Conservation (phyloP, 2,797 vertebrate species). For the Pogoniulus pusillus region DNA sequence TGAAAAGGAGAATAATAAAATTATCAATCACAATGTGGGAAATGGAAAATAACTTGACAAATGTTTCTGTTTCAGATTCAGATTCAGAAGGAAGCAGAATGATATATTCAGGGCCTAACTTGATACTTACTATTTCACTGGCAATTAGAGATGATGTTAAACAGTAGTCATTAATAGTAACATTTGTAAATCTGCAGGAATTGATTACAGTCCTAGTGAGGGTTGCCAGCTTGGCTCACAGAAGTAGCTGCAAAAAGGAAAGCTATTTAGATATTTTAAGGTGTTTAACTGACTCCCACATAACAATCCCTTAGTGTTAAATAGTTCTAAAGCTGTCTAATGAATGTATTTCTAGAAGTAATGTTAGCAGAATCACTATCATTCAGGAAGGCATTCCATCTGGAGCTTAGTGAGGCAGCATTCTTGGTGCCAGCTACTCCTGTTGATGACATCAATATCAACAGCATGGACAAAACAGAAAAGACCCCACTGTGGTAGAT, state of each 20-base stretch:
- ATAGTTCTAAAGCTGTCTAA: slow-evolving; percentile 39
- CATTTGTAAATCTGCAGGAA: slow-evolving; percentile 22
- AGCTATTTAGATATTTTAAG: slow-evolving; percentile 52
- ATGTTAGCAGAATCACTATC: slow-evolving; percentile 22
- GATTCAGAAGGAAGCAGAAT: slow-evolving; percentile 27
- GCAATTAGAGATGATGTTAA: slow-evolving; percentile 38
- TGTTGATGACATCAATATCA: neutral
- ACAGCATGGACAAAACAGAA: neutral
- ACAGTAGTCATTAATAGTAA: slow-evolving; percentile 32
- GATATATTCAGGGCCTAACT: neutral
- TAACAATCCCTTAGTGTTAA: slow-evolving; percentile 27
- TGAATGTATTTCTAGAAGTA: neutral
- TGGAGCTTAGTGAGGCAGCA: neutral
- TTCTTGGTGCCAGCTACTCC: neutral
- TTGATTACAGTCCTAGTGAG: slow-evolving; percentile 36
- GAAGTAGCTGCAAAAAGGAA: slow-evolving; percentile 30
- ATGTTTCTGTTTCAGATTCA: slow-evolving; percentile 34
- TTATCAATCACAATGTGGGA: neutral
- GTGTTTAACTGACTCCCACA: neutral
- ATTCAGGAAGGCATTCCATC: neutral
- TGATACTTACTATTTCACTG: slow-evolving; percentile 9
- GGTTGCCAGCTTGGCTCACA: slow-evolving; percentile 42
- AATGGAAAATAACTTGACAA: slow-evolving; percentile 8
- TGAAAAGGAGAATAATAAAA: neutral
- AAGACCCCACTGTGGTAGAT: neutral